These are phyloP conservation scores for Mythimna vitellina DNA, from an alignment of 2,888 invertebrate species.

Conservation along the genomic window DNA sequence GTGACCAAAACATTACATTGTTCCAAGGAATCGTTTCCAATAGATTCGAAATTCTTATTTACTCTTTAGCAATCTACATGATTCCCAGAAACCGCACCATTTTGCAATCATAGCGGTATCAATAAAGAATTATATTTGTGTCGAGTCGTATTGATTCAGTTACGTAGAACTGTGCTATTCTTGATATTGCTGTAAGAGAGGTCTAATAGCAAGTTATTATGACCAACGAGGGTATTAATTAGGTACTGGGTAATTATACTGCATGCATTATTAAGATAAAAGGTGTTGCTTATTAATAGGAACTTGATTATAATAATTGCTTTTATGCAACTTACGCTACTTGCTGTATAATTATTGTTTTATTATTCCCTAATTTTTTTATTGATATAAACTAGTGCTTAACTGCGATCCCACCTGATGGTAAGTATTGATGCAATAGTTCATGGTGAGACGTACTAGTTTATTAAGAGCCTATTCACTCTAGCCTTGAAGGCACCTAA, in stretches of 20 bases:
- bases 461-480: no score
- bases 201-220: background rate
- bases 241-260: slow-evolving; percentile 5
- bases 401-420: no score
- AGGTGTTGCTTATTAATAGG: slow-evolving; percentile 22
- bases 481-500: no score
- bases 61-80: background rate
- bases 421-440: no score
- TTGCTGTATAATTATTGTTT: background rate
- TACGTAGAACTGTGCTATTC: slow-evolving; percentile 23
- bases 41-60: slow-evolving; percentile 5
- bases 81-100: slow-evolving; percentile 10
- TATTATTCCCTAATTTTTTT: background rate
- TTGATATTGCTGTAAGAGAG: background rate
- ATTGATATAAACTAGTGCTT: no score
- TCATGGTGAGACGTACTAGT: no score
- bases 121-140: background rate
- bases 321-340: background rate
- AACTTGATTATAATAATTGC: background rate
- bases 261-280: background rate
- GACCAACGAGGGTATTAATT: slow-evolving; percentile 4
- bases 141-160: slow-evolving; percentile 11
- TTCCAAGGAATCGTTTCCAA: background rate
- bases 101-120: background rate
- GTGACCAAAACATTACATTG: background rate